Evolutionary conservation across 2,888 invertebrate species (phyloP).

Genomic region (Rhamphomyia laevipes): DNA sequence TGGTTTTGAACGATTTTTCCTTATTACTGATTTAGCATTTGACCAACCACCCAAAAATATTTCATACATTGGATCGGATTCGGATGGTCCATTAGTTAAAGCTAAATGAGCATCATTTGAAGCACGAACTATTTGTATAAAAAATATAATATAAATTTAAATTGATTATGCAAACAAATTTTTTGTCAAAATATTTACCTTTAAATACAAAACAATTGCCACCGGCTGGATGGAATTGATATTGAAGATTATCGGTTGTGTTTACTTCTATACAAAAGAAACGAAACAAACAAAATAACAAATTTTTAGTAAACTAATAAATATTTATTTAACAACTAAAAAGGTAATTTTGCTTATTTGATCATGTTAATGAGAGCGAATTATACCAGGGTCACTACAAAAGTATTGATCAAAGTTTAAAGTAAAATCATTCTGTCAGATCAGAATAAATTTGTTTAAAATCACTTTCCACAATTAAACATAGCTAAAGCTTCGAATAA

Average conservation of each 20-base stretch:
- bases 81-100: constrained; percentile 56
- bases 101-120: constrained; percentile 77
- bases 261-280: constrained; percentile 65
- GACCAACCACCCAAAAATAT: constrained; percentile 83
- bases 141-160: neutral
- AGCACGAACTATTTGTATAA: constrained; percentile 45
- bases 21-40: constrained; percentile 71
- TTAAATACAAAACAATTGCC: constrained; percentile 63
- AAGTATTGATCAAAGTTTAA: too few relatives aligned
- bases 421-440: too few relatives aligned
- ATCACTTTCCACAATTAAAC: too few relatives aligned
- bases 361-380: too few relatives aligned
- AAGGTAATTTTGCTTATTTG: too few relatives aligned
- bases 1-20: constrained; percentile 64
- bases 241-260: constrained; percentile 70
- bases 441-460: too few relatives aligned
- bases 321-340: too few relatives aligned
- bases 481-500: too few relatives aligned
- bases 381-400: too few relatives aligned
- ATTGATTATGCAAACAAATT: neutral
- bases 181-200: constrained; percentile 3
- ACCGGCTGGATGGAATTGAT: constrained; percentile 63
- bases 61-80: constrained; percentile 71
- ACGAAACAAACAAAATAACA: constrained; percentile 22
- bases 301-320: too few relatives aligned